Evolutionary conservation across 2,888 invertebrate species (phyloP).

Genomic region (Drosophila dives): DNA sequence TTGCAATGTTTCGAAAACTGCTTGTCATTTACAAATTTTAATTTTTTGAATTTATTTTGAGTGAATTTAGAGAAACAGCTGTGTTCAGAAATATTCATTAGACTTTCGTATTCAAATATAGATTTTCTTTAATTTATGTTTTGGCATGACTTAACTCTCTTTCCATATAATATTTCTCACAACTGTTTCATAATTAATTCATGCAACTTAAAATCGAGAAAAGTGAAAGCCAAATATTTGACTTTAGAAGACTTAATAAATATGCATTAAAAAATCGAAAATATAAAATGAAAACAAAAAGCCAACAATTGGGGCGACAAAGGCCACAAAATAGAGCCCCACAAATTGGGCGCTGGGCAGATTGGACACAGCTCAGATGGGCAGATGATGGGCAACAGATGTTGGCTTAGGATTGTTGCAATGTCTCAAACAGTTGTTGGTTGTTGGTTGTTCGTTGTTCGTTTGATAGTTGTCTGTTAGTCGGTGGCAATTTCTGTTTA

Average conservation of each 20-base stretch:
- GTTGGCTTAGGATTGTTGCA: conserved; percentile 50
- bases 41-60: neutral
- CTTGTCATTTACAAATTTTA: neutral
- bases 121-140: neutral
- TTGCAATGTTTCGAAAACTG: neutral
- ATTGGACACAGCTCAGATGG: conserved; percentile 32
- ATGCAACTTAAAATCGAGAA: conserved; percentile 20
- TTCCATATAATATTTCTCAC: neutral
- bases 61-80: neutral
- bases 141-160: neutral
- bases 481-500: conserved; percentile 65
- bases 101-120: neutral
- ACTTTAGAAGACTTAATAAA: conserved; percentile 15
- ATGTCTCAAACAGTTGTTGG: conserved; percentile 45
- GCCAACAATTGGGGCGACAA: conserved; percentile 40
- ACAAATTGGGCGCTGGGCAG: conserved; percentile 29
- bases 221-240: conserved; percentile 53
- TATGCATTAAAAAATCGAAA: conserved; percentile 23
- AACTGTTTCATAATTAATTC: conserved; percentile 38
- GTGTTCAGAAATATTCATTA: neutral
- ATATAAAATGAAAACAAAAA: conserved; percentile 39
- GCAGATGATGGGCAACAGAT: conserved; percentile 62
- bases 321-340: conserved; percentile 12
- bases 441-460: conserved; percentile 32
- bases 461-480: conserved; percentile 44